Conservation (phyloP, 2,113 vertebrate species). For the Brachyistius frenatus region DNA sequence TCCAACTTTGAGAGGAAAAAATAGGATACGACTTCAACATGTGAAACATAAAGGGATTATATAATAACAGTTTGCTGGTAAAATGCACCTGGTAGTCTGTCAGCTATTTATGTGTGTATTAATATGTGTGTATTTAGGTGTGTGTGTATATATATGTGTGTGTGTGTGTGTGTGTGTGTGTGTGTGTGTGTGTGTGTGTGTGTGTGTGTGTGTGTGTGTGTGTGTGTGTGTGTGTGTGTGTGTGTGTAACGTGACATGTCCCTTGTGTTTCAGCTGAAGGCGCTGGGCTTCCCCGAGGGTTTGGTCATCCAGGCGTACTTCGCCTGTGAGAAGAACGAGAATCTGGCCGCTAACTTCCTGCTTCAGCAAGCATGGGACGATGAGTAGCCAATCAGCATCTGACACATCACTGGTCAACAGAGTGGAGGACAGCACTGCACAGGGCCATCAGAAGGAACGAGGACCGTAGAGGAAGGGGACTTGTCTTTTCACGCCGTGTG, state of each 20-base stretch:
- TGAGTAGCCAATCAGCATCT: constrained; percentile 68
- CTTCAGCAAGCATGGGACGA: constrained; percentile 87
- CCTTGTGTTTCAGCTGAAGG: constrained; percentile 84
- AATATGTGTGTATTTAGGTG: too few species aligned
- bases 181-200: too few species aligned
- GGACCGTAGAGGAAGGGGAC: constrained; percentile 5
- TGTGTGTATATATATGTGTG: too few species aligned
- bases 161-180: too few species aligned
- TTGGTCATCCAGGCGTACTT: constrained; percentile 87
- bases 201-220: too few species aligned
- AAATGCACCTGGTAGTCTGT: too few species aligned
- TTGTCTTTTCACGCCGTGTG: constrained; percentile 28
- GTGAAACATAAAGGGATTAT: too few species aligned
- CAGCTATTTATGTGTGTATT: too few species aligned
- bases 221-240: background rate
- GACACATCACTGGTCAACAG: constrained; percentile 13
- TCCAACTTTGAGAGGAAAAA: too few species aligned
- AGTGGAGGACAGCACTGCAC: constrained; percentile 25
- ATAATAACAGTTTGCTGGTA: too few species aligned
- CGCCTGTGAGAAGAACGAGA: constrained; percentile 87
- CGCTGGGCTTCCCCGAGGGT: constrained; percentile 85
- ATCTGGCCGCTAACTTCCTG: constrained; percentile 86
- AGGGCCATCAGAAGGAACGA: constrained; percentile 11
- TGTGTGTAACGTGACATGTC: background rate
- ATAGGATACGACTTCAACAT: too few species aligned